Conservation (phyloP, 2,113 vertebrate species). For the Macrotis lagotis region DNA sequence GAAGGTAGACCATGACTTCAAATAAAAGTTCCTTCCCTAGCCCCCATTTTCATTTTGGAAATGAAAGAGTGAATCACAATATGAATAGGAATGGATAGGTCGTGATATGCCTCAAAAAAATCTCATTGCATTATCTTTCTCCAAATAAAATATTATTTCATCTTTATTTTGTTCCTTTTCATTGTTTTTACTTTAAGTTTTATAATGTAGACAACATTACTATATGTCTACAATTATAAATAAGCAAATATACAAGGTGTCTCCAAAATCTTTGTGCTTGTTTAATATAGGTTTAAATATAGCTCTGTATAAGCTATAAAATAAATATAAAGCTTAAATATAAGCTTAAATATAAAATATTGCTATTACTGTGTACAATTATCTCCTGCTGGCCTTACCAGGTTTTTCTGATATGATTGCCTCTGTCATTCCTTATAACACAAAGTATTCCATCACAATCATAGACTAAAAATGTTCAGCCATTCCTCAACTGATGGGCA, state of each 20-base stretch:
- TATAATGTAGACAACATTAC: background rate
- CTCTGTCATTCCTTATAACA: too few relatives aligned
- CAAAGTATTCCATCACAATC: too few relatives aligned
- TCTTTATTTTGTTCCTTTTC: background rate
- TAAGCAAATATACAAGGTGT: background rate
- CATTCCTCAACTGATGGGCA: too few relatives aligned
- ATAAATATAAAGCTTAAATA: background rate
- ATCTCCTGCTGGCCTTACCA: too few relatives aligned
- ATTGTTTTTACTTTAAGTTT: background rate
- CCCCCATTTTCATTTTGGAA: background rate
- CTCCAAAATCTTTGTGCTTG: background rate
- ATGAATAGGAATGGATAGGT: background rate
- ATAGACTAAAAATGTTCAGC: too few relatives aligned
- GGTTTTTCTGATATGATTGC: too few relatives aligned
- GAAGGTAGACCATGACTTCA: background rate
- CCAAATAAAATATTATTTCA: background rate
- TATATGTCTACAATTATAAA: background rate
- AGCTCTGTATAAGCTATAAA: background rate
- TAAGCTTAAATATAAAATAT: background rate
- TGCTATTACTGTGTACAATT: too few relatives aligned
- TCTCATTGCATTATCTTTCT: background rate
- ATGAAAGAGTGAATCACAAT: background rate
- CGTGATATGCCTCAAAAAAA: background rate
- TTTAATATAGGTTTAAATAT: background rate
- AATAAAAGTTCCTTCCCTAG: background rate